A percentile compares a stretch with the other conserved stretches of the same genome.
Conservation (phyloP, 2,113 vertebrate genomes). For the Amazona vittata region DNA sequence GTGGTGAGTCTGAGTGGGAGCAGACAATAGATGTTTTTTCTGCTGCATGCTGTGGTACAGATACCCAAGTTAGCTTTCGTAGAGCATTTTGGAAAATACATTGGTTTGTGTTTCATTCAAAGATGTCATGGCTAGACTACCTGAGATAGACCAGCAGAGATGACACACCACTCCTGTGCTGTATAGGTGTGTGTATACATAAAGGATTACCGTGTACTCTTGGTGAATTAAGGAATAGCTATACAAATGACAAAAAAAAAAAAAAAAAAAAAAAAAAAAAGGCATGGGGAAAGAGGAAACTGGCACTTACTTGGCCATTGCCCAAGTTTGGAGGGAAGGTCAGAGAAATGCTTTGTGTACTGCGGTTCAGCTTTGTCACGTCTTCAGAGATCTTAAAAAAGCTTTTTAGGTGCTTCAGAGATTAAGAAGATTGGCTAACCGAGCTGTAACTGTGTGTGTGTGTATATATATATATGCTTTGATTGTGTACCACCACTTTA, state of each 20-base stretch:
- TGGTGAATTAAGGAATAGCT: neutral
- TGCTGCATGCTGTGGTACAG: neutral
- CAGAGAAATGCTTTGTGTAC: neutral
- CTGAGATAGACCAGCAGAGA: neutral
- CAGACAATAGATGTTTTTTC: neutral
- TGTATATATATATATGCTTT: neutral
- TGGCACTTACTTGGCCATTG: neutral
- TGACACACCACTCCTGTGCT: neutral
- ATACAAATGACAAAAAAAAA: neutral
- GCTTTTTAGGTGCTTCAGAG: neutral
- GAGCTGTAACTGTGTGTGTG: neutral
- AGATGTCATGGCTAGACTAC: neutral
- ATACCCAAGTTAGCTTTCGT: neutral
- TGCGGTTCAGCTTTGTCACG: neutral
- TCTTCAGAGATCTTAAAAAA: neutral
- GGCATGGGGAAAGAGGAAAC: neutral
- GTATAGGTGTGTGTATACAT: neutral
- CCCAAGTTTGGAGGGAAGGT: accelerated
- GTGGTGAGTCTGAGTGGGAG: neutral
- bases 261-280: neutral
- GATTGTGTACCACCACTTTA: neutral
- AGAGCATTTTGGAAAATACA: accelerated
- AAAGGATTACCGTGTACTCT: neutral
- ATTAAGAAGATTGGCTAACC: neutral
- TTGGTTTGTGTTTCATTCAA: neutral